Conservation (phyloP, 2,888 invertebrate genomes). For the Syrphus vitripennis region DNA sequence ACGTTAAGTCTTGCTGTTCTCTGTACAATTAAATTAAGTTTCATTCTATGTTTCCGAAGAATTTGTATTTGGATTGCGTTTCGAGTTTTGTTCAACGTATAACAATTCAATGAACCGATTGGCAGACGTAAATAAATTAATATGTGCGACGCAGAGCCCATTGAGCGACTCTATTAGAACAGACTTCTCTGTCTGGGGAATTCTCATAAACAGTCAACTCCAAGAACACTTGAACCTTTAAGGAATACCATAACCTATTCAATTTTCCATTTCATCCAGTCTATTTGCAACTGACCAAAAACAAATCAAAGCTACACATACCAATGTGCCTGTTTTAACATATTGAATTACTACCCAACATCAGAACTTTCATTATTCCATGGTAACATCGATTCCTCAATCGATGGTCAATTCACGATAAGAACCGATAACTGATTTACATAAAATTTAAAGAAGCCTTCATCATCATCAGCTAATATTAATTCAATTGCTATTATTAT, state of each 20-base stretch:
- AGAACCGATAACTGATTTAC: conserved; percentile 39
- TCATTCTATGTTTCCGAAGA: too few relatives aligned
- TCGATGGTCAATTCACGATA: conserved; percentile 38
- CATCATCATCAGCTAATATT: not conserved
- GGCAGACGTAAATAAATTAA: conserved; percentile 53
- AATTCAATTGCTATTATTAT: not conserved
- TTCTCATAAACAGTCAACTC: not conserved
- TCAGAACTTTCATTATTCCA: conserved; percentile 40
- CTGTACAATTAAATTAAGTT: too few relatives aligned
- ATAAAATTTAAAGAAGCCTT: conserved; percentile 33
- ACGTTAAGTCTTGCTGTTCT: too few relatives aligned
- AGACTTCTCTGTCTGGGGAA: not conserved
- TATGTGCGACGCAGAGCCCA: conserved; percentile 51
- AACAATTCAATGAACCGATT: conserved; percentile 15
- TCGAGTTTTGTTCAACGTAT: not conserved
- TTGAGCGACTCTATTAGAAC: conserved; percentile 42
- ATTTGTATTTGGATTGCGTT: not conserved
- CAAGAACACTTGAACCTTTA: not conserved
- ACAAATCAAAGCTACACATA: conserved; percentile 46
- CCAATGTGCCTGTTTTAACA: conserved; percentile 17
- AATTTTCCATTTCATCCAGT: conserved; percentile 39
- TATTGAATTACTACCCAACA: conserved; percentile 6
- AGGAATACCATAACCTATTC: conserved; percentile 16
- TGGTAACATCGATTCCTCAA: conserved; percentile 14
- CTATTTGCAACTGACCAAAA: conserved; percentile 57